Evolutionary conservation across 2,797 vertebrate genomes (phyloP).

Genomic region (Chelonia mydas): DNA sequence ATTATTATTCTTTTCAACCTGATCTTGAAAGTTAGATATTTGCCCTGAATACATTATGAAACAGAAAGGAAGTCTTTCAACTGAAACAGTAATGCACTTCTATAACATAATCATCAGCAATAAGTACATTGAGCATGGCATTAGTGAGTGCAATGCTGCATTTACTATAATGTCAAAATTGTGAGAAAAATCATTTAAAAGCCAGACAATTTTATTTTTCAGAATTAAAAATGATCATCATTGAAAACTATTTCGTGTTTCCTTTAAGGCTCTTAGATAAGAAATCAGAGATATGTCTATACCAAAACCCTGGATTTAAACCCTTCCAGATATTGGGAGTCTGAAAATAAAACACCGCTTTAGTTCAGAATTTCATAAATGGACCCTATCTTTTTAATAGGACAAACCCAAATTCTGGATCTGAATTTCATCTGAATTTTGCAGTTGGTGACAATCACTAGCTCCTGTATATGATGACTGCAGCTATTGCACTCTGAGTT

Average conservation of each 20-base stretch:
- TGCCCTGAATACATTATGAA: background rate
- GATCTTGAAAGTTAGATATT: constrained; percentile 18
- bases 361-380: background rate
- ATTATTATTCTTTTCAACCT: background rate
- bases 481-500: background rate
- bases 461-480: background rate
- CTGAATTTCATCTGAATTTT: background rate
- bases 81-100: background rate
- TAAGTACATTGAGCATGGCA: background rate
- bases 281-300: background rate
- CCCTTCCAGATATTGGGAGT: background rate
- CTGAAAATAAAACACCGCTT: constrained; percentile 10
- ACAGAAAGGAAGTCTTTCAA: constrained; percentile 4
- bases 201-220: background rate
- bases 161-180: background rate
- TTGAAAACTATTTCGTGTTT: background rate
- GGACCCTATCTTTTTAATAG: background rate
- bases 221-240: background rate
- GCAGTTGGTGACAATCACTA: background rate
- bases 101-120: background rate
- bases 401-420: background rate
- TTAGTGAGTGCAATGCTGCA: background rate
- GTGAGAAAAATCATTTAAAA: background rate
- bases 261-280: background rate
- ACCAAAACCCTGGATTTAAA: background rate